These are phyloP conservation scores for Meandrusa payeni DNA, from an alignment of 2,888 invertebrate genomes.

Conservation along the genomic window DNA sequence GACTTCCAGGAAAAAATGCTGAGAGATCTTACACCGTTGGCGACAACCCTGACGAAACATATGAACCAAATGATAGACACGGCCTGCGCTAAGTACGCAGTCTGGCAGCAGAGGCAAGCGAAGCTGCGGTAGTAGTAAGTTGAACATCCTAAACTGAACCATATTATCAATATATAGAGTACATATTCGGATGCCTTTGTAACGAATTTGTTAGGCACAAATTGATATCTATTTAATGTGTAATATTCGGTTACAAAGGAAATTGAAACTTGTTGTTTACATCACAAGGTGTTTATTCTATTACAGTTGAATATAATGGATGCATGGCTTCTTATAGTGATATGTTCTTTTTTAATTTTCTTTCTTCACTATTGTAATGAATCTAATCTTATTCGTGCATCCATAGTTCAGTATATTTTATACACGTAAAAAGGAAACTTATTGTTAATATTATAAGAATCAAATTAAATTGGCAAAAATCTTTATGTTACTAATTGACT, in stretches of 20 bases:
- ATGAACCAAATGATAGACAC: slow-evolving; percentile 92
- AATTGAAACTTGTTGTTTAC: neutral
- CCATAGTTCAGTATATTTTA: no score
- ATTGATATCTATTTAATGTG: neutral
- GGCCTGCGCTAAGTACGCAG: slow-evolving; percentile 91
- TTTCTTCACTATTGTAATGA: no score
- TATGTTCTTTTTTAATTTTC: no score
- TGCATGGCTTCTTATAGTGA: no score
- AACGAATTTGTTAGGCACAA: slow-evolving; percentile 13
- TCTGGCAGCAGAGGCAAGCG: slow-evolving; percentile 89
- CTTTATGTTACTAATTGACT: no score
- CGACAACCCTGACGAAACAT: slow-evolving; percentile 90
- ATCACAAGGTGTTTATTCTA: neutral
- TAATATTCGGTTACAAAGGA: neutral
- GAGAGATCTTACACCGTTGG: slow-evolving; percentile 89
- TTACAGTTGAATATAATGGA: neutral
- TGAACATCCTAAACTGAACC: slow-evolving; percentile 8
- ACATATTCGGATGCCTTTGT: slow-evolving; percentile 8
- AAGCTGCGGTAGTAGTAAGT: slow-evolving; percentile 75
- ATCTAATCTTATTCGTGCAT: no score
- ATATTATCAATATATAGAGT: slow-evolving; percentile 16
- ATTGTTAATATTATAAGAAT: neutral
- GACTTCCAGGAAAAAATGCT: slow-evolving; percentile 87
- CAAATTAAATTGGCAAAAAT: neutral
- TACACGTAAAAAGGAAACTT: no score